Evolutionary conservation across 1,140 invertebrate genomes (phyloP).

Genomic region (Hermetia illucens): DNA sequence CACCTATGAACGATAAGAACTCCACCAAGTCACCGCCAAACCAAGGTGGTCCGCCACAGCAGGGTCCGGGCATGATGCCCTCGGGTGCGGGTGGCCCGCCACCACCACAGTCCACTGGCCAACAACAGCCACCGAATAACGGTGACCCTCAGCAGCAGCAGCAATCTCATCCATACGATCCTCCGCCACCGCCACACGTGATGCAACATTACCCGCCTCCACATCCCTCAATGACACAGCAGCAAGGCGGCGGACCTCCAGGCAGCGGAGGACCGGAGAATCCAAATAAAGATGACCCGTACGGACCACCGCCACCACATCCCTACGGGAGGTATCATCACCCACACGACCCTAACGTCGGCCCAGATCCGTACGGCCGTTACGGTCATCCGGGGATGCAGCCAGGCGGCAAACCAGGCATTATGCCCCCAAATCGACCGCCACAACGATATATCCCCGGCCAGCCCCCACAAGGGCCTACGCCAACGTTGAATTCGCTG

Average conservation of each 20-base stretch:
- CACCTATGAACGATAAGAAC: not conserved
- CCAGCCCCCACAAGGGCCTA: slow-evolving; percentile 59
- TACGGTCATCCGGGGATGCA: slow-evolving; percentile 11
- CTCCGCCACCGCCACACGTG: slow-evolving; percentile 15
- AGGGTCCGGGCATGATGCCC: slow-evolving; percentile 18
- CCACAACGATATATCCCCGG: slow-evolving; percentile 29
- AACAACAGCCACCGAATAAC: slow-evolving; percentile 2
- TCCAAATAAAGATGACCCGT: slow-evolving; percentile 5
- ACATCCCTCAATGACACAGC: slow-evolving; percentile 12
- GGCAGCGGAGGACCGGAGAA: not conserved
- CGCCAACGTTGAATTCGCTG: slow-evolving; percentile 80
- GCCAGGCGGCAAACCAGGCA: slow-evolving; percentile 13
- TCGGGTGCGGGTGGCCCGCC: slow-evolving; percentile 4
- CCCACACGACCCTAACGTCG: slow-evolving; percentile 10
- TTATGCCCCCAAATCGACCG: slow-evolving; percentile 24
- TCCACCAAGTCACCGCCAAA: slow-evolving; percentile 19
- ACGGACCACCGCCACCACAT: slow-evolving; percentile 6
- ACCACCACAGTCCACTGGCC: slow-evolving; percentile 6
- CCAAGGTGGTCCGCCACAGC: slow-evolving; percentile 14
- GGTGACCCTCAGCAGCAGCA: too few species aligned
- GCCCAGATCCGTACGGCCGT: slow-evolving; percentile 8
- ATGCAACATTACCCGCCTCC: slow-evolving; percentile 14
- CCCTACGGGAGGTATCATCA: slow-evolving; percentile 5
- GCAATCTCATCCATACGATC: too few species aligned
- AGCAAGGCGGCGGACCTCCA: slow-evolving; percentile 11